These are phyloP conservation scores for Cartodere bifasciata DNA, from an alignment of 2,888 invertebrate genomes.

Conservation along the genomic window DNA sequence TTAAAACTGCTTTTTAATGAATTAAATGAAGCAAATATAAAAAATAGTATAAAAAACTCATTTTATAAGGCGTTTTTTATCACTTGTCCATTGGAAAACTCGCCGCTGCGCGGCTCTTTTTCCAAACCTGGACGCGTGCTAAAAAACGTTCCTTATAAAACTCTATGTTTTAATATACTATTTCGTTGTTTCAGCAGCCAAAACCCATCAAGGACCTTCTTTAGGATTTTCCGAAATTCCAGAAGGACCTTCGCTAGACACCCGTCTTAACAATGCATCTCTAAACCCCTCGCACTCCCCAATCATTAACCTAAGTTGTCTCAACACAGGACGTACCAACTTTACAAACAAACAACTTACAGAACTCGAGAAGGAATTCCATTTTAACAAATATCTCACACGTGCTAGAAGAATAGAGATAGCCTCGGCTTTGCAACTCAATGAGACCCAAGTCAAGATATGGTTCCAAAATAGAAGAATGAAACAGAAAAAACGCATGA, in stretches of 20 bases:
- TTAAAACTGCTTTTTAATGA: too few relatives aligned
- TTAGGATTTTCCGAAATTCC: slow-evolving; percentile 15
- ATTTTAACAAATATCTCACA: slow-evolving; percentile 97
- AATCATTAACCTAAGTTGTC: slow-evolving; percentile 36
- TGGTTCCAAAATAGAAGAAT: slow-evolving; percentile 98
- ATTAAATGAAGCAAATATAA: too few relatives aligned
- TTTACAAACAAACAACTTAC: slow-evolving; percentile 99
- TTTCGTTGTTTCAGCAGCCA: too few relatives aligned
- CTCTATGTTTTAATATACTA: too few relatives aligned
- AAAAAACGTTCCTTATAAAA: too few relatives aligned
- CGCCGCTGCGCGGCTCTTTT: too few relatives aligned
- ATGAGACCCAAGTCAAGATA: slow-evolving; percentile 93
- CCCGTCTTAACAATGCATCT: not conserved
- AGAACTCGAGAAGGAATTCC: slow-evolving; percentile 98
- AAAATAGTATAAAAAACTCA: too few relatives aligned
- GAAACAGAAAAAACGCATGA: slow-evolving; percentile 96
- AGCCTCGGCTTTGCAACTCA: slow-evolving; percentile 87
- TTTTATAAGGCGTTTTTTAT: too few relatives aligned
- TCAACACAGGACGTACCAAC: slow-evolving; percentile 89
- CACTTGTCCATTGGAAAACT: too few relatives aligned
- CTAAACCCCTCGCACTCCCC: too few relatives aligned
- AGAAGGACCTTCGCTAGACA: slow-evolving; percentile 38
- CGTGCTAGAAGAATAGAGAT: slow-evolving; percentile 95
- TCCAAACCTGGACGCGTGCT: too few relatives aligned
- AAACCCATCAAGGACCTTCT: too few relatives aligned